These are phyloP conservation scores for Mellilla xanthometata DNA, from an alignment of 2,888 invertebrate genomes.

Conservation along the genomic window DNA sequence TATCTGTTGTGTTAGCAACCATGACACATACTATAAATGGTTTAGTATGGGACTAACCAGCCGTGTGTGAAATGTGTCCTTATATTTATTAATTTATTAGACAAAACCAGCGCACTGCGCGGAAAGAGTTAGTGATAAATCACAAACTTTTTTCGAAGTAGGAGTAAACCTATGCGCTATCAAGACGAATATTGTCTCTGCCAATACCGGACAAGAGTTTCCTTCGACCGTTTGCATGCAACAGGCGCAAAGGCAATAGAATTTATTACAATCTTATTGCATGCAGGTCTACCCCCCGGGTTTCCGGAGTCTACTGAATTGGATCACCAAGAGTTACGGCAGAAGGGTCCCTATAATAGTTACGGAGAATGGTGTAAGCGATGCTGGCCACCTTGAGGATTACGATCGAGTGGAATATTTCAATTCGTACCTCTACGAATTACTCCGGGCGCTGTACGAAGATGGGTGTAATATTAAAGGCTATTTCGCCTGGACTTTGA, in stretches of 20 bases:
- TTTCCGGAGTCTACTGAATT: conserved; percentile 84
- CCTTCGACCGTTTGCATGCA: conserved; percentile 21
- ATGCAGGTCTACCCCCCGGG: conserved; percentile 84
- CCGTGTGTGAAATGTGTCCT: too few species aligned
- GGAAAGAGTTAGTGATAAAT: too few species aligned
- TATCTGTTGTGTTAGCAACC: too few species aligned
- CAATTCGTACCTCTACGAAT: conserved; percentile 69
- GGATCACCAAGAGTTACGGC: conserved; percentile 83
- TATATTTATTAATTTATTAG: too few species aligned
- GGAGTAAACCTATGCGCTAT: too few species aligned
- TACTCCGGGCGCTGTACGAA: conserved; percentile 60
- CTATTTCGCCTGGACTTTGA: conserved; percentile 84
- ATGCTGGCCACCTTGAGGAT: conserved; percentile 62
- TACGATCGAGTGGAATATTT: conserved; percentile 78
- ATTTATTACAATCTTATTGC: conserved; percentile 26
- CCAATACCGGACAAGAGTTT: conserved; percentile 1
- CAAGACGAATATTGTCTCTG: too few species aligned
- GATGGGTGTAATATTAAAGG: conserved; percentile 73
- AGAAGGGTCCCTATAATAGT: conserved; percentile 79
- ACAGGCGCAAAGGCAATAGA: conserved; percentile 18
- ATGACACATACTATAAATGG: too few species aligned
- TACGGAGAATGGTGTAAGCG: conserved; percentile 84
- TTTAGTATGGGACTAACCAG: too few species aligned
- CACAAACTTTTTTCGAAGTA: too few species aligned
- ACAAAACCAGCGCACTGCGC: too few species aligned